Evolutionary conservation across 2,888 invertebrate genomes (phyloP).

Genomic region (Mesorhabditis belari): DNA sequence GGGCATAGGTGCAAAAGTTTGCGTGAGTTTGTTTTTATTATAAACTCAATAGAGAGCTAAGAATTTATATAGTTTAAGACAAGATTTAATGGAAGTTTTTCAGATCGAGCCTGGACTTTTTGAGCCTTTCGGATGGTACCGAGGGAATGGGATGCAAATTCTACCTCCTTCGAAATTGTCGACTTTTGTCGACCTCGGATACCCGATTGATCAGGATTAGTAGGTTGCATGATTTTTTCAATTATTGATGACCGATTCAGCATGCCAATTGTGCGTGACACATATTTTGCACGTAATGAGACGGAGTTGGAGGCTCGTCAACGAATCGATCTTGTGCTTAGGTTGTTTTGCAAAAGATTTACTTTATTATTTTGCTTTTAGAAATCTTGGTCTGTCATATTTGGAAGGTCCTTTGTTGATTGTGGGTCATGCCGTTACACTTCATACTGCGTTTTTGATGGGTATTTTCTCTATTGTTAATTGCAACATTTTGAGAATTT

Average conservation of each 20-base stretch:
- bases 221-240: conserved; percentile 1
- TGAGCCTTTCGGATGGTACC: conserved; percentile 16
- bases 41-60: too few relatives aligned
- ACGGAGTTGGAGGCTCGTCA: background rate
- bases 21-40: too few relatives aligned
- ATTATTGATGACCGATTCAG: background rate
- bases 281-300: background rate
- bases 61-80: too few relatives aligned
- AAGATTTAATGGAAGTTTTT: background rate
- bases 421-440: conserved; percentile 10
- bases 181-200: conserved; percentile 5
- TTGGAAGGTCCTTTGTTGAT: conserved; percentile 10
- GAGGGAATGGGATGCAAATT: background rate
- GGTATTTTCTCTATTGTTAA: too few relatives aligned
- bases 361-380: too few relatives aligned
- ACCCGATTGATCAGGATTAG: conserved; percentile 11
- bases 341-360: too few relatives aligned
- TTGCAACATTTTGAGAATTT: too few relatives aligned
- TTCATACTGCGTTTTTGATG: background rate
- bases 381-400: conserved; percentile 7
- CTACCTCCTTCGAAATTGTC: background rate
- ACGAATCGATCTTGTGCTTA: background rate
- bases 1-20: too few relatives aligned
- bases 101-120: conserved; percentile 21
- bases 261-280: background rate